A percentile compares a stretch with the other conserved stretches of the same genome.
Evolutionary conservation across 2,888 invertebrate genomes (phyloP).

Genomic region (Sinohyriopsis cumingii): DNA sequence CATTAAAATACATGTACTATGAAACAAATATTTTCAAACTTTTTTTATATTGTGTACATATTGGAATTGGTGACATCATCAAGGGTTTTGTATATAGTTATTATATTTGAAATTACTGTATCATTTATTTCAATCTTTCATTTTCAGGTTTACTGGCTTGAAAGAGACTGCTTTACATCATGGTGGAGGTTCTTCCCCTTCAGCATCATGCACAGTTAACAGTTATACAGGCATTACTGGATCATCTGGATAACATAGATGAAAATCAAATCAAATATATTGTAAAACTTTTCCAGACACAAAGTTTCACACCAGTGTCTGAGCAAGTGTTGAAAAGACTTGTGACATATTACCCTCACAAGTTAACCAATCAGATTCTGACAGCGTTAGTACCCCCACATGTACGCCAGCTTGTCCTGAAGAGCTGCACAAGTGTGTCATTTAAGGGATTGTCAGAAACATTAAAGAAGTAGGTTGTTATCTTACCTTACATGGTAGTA

Average conservation of each 20-base stretch:
- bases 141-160: no score
- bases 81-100: no score
- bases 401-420: slow-evolving; percentile 29
- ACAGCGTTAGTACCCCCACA: slow-evolving; percentile 32
- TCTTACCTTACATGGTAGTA: no score
- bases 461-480: no score
- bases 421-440: slow-evolving; percentile 21
- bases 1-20: no score
- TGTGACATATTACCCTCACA: slow-evolving; percentile 29
- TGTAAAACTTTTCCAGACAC: slow-evolving; percentile 21
- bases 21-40: no score
- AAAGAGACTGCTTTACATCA: neutral
- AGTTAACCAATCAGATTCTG: slow-evolving; percentile 30
- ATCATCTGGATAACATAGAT: slow-evolving; percentile 6
- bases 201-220: slow-evolving; percentile 4
- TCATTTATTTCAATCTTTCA: no score
- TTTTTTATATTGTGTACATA: no score
- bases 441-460: slow-evolving; percentile 19
- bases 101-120: no score
- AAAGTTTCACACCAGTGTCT: slow-evolving; percentile 34
- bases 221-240: slow-evolving; percentile 11
- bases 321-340: slow-evolving; percentile 29
- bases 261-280: neutral
- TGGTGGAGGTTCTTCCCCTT: slow-evolving; percentile 6
- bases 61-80: no score